phyloP scores from a whole-genome alignment of 2,888 invertebrate genomes.

The Chalcosyrphus nemorum region DNA sequence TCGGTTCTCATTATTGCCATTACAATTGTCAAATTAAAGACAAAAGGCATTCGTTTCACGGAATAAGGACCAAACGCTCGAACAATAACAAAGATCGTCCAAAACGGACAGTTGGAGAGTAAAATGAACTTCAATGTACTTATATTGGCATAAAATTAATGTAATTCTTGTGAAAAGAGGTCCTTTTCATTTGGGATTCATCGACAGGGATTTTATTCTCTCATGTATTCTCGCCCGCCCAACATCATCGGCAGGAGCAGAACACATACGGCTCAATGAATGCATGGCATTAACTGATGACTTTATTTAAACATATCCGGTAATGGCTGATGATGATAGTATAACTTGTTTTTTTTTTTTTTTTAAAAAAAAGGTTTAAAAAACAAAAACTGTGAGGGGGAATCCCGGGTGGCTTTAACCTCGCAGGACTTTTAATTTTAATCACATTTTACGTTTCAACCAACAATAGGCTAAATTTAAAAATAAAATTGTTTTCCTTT shows the following conservation, averaged over 20 bases:
- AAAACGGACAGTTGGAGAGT: neutral
- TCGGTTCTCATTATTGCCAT: slow-evolving; percentile 31
- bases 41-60: neutral
- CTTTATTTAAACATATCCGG: slow-evolving; percentile 51
- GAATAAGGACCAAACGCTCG: neutral
- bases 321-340: slow-evolving; percentile 30
- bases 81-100: neutral
- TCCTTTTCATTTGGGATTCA: neutral
- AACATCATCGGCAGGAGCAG: neutral
- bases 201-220: slow-evolving; percentile 5
- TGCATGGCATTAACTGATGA: slow-evolving; percentile 33
- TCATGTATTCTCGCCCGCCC: neutral
- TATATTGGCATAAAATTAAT: slow-evolving; percentile 42
- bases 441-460: neutral
- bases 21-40: slow-evolving; percentile 48
- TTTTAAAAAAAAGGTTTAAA: slow-evolving; percentile 3
- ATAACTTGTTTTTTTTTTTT: slow-evolving; percentile 30
- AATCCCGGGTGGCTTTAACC: too few relatives aligned
- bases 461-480: neutral
- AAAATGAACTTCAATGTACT: slow-evolving; percentile 24
- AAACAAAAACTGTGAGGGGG: neutral
- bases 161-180: slow-evolving; percentile 8
- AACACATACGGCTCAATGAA: neutral
- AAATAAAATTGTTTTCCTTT: neutral
- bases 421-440: too few relatives aligned